A percentile compares a stretch with the other conserved stretches of the same genome.
These are phyloP conservation scores for Sepioteuthis lessoniana DNA, from an alignment of 2,888 invertebrate species.

Conservation along the genomic window DNA sequence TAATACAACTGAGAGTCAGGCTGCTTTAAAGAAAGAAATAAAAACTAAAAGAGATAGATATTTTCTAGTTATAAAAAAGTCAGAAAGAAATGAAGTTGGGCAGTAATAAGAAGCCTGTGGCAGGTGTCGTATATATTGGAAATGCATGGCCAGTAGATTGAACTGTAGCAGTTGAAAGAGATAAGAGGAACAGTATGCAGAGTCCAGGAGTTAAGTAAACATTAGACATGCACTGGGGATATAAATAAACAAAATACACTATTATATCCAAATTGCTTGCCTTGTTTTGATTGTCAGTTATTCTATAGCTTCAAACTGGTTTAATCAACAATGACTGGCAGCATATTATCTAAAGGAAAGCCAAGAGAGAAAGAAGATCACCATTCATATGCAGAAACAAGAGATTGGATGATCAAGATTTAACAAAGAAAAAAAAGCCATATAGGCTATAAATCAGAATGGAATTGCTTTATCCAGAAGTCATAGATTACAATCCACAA, in stretches of 20 bases:
- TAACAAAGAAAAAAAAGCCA: not conserved
- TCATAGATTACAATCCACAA: not conserved
- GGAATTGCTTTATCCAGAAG: not conserved
- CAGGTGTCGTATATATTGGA: not conserved
- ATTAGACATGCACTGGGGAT: not conserved
- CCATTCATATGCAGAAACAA: not conserved
- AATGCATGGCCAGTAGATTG: not conserved
- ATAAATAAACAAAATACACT: not conserved
- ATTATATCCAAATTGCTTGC: not conserved
- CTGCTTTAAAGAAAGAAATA: too few relatives aligned
- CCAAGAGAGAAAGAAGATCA: not conserved
- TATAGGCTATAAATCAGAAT: not conserved
- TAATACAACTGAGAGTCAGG: too few relatives aligned
- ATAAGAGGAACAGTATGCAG: not conserved
- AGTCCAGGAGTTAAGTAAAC: not conserved
- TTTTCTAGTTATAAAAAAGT: too few relatives aligned
- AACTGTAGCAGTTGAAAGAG: not conserved
- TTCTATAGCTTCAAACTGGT: not conserved
- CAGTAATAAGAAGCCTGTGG: not conserved
- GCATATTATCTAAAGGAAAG: not conserved
- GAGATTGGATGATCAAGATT: not conserved
- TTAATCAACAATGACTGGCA: slow-evolving; percentile 12
- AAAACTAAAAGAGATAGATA: too few relatives aligned
- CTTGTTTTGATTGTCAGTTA: not conserved
- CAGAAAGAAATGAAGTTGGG: too few relatives aligned